Base-by-base conservation (phyloP, 1,140 invertebrate species). In the Harpegnathos saltator region DNA sequence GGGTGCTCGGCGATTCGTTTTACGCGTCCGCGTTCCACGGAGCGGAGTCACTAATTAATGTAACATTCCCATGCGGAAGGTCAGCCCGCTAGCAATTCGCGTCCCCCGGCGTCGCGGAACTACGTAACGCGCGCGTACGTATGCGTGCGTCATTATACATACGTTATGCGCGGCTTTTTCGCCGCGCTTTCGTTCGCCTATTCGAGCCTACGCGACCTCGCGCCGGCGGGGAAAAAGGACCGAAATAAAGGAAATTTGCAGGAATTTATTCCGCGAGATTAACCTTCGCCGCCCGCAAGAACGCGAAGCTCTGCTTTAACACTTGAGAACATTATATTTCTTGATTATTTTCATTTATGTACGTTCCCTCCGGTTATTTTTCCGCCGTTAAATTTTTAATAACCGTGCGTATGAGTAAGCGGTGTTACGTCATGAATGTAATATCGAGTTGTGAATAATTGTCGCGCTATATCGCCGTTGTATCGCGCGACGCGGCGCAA, bases 11-110 rank as follows among this genome's bases (percentile, higher is more conserved):
- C 71, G 63, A 85, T 86, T 82, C 71, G 68, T 86, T 86, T 82
- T 56, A 61, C 50, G 63, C n/a, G 65, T 66, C 22, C 58, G 26
- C 26, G 44, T 82, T 77, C 66, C 62, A 66, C 84, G 38, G 63
- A n/a, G 9, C 33, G 38, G 44, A 71, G 7, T 72, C 81, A 56
- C 71, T 85, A 87, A 87, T 86, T 87, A 86, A 80, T 86, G 75
- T 87, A 63, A 61, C 84, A 63, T 85, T 83, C 19, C 63, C 54
- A 59, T n/a, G 24, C 24, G 65, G 19, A 77, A 77, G 61, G 61
- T 66, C 61, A 66, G 19, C 19, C 48, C 54, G 61, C 61, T 66
- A 24, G 62, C 62, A 56, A 77, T 77, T 77, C 48, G 44, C n/a
- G 11, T 66, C 48, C 2, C 15, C 62, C 26, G 15, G 22, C 48